A percentile compares a stretch with the other conserved stretches of the same genome.
Conservation (phyloP, 2,797 vertebrate genomes). For the Chelonia mydas region DNA sequence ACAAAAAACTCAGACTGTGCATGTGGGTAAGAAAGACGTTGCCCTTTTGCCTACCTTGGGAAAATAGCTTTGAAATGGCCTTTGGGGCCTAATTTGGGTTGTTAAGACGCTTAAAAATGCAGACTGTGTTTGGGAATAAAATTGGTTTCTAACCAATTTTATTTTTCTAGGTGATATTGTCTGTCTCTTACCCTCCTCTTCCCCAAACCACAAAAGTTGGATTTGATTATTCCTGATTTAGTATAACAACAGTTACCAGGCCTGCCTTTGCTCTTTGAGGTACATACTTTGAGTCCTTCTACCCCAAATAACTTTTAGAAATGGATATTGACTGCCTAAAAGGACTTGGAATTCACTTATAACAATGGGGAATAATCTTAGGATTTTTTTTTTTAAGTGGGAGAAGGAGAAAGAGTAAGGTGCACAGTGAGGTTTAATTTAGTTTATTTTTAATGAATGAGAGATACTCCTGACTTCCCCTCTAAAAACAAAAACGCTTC, state of each 20-base stretch:
- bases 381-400: not conserved
- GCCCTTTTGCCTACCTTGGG: not conserved
- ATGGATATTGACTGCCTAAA: not conserved
- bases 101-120: not conserved
- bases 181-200: not conserved
- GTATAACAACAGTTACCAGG: rapidly evolving
- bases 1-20: not conserved
- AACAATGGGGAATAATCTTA: not conserved
- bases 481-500: not conserved
- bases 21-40: not conserved
- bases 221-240: not conserved
- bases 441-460: not conserved
- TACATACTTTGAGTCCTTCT: not conserved
- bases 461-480: not conserved
- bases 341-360: not conserved
- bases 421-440: not conserved
- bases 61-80: not conserved
- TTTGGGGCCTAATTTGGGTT: not conserved
- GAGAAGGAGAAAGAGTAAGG: conserved; percentile 3
- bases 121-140: not conserved
- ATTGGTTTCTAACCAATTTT: not conserved
- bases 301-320: not conserved
- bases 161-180: not conserved
- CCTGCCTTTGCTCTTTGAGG: not conserved
- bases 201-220: not conserved